Percentiles rank a stretch among this genome's conserved stretches.
Conservation (phyloP, 2,113 vertebrate genomes). For the Vulpes lagopus region DNA sequence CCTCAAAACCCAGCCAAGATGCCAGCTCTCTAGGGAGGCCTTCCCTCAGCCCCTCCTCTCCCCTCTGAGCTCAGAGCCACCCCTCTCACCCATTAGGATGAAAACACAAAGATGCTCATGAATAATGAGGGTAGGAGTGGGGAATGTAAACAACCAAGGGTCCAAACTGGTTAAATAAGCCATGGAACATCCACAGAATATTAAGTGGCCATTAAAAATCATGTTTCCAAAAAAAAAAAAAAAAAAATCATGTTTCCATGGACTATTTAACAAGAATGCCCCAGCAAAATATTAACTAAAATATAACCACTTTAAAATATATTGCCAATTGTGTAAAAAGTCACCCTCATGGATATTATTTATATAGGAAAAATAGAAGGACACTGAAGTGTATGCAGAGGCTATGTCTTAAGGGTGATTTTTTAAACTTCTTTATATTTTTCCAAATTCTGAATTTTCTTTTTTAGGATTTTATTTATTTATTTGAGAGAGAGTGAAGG, state of each 20-base stretch:
- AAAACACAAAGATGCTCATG: not conserved
- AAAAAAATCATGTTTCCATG: not conserved
- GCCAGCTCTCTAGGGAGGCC: not conserved
- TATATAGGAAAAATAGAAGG: not conserved
- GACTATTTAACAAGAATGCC: not conserved
- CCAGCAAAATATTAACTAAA: not conserved
- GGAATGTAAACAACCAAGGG: not conserved
- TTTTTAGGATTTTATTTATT: too few species aligned
- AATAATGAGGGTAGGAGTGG: not conserved
- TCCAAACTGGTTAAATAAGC: not conserved
- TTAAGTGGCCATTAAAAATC: not conserved
- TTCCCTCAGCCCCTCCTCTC: not conserved
- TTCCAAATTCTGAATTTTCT: conserved; percentile 2
- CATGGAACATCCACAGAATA: not conserved
- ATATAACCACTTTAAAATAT: not conserved
- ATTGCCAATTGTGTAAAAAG: not conserved
- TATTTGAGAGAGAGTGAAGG: too few species aligned
- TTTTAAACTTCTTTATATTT: conserved; percentile 3
- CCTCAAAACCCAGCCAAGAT: not conserved
- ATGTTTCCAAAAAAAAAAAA: too few species aligned
- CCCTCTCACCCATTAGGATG: not conserved
- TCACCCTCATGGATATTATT: not conserved
- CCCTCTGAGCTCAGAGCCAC: not conserved
- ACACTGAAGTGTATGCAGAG: not conserved
- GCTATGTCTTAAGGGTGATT: not conserved